These are phyloP conservation scores for Ophion slaviceki DNA, from an alignment of 2,888 invertebrate species.

Conservation along the genomic window DNA sequence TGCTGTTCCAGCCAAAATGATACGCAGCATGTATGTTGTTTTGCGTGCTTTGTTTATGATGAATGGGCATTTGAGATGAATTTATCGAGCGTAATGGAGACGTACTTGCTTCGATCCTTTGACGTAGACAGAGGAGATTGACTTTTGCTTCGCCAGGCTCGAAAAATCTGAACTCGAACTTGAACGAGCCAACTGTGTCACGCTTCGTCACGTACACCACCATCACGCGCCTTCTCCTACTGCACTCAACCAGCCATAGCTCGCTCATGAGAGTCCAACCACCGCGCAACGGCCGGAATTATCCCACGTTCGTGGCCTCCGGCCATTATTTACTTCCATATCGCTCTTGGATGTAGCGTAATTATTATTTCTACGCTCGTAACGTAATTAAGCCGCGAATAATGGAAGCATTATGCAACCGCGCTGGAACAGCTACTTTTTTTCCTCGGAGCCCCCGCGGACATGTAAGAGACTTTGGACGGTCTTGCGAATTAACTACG, in stretches of 20 bases:
- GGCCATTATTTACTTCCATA: conserved; percentile 38
- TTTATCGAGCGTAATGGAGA: too few relatives aligned
- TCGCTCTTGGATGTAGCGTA: conserved; percentile 32
- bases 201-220: conserved; percentile 65
- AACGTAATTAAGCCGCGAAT: conserved; percentile 49
- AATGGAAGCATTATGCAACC: conserved; percentile 20
- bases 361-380: conserved; percentile 42
- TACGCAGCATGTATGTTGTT: too few relatives aligned
- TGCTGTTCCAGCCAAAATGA: too few relatives aligned
- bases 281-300: conserved; percentile 45
- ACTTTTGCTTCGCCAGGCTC: background rate
- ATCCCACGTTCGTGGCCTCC: conserved; percentile 56
- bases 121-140: too few relatives aligned
- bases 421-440: conserved; percentile 6
- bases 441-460: background rate
- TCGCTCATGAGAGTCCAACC: conserved; percentile 28
- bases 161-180: conserved; percentile 57
- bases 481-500: too few relatives aligned
- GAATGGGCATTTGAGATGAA: too few relatives aligned
- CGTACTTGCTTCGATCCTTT: too few relatives aligned
- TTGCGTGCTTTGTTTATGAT: too few relatives aligned
- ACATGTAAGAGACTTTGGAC: too few relatives aligned
- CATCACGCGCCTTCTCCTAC: conserved; percentile 35
- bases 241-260: conserved; percentile 30
- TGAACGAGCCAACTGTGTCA: conserved; percentile 65